Evolutionary conservation across 1,140 invertebrate species (phyloP).

Genomic region (Drosophila fuyamai): DNA sequence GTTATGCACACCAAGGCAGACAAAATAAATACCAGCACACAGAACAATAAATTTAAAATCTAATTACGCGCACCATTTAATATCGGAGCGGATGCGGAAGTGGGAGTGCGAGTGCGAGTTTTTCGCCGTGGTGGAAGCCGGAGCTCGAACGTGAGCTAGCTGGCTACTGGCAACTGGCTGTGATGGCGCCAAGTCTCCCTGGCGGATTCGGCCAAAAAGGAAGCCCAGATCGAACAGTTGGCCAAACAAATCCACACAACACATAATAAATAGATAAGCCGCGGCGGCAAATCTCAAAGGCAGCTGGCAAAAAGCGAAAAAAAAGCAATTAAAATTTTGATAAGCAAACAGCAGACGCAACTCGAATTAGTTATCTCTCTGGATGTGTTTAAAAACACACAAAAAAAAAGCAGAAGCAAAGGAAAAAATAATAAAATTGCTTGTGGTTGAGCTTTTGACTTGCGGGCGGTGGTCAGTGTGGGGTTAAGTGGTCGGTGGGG

Average conservation of each 20-base stretch:
- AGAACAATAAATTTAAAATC: constrained; percentile 82
- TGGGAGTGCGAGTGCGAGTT: constrained; percentile 24
- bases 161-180: not conserved
- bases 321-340: constrained; percentile 79
- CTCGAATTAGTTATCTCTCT: constrained; percentile 52
- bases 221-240: constrained; percentile 34
- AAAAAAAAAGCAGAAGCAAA: not conserved
- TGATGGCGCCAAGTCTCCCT: constrained; percentile 41
- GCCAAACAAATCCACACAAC: constrained; percentile 31
- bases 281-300: constrained; percentile 16
- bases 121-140: not conserved
- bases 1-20: constrained; percentile 75
- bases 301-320: constrained; percentile 31
- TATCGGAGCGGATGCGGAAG: constrained; percentile 69
- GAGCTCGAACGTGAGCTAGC: constrained; percentile 50
- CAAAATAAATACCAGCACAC: constrained; percentile 61
- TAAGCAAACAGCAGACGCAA: constrained; percentile 56
- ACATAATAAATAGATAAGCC: constrained; percentile 60
- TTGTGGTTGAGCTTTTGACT: constrained; percentile 78
- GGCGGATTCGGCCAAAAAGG: constrained; percentile 29
- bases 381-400: constrained; percentile 10
- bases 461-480: constrained; percentile 52
- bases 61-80: constrained; percentile 83
- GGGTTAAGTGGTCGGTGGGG: constrained; percentile 15
- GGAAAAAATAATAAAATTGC: constrained; percentile 71